A percentile compares a stretch with the other conserved stretches of the same genome.
phyloP scores from a whole-genome alignment of 2,113 vertebrate genomes.

The Oceanodroma tethys region DNA sequence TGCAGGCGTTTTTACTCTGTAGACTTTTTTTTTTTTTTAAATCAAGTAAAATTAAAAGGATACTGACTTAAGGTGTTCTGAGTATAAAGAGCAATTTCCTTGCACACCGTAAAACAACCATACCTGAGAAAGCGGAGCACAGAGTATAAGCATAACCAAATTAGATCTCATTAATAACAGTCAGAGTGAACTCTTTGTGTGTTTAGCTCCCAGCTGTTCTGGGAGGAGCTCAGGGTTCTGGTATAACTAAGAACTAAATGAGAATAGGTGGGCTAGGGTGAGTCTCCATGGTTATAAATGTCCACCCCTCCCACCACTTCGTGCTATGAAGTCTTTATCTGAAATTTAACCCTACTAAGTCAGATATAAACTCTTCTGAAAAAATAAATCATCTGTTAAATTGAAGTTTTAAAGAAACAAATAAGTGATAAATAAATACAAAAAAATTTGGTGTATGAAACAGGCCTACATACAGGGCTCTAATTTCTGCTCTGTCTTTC shows the following conservation, averaged over 20 bases:
- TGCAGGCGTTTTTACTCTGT: not conserved
- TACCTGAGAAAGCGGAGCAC: not conserved
- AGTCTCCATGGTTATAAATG: not conserved
- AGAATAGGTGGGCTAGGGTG: not conserved
- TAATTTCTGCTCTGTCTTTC: not conserved
- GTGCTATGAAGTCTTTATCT: not conserved
- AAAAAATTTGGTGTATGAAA: not conserved
- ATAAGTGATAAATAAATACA: not conserved
- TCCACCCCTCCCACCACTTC: not conserved
- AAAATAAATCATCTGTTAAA: not conserved
- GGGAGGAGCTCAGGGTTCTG: not conserved
- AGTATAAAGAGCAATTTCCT: not conserved
- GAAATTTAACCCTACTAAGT: not conserved
- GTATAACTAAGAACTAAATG: not conserved
- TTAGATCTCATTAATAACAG: not conserved
- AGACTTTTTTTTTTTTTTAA: too few relatives aligned
- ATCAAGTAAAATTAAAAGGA: not conserved
- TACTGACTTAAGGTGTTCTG: not conserved
- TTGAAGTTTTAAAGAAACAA: not conserved
- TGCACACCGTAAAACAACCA: not conserved
- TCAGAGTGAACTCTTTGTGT: not conserved
- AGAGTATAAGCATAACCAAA: not conserved
- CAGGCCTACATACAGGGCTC: not conserved
- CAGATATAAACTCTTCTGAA: not conserved
- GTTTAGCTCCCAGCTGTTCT: not conserved